Evolutionary conservation across 2,888 invertebrate species (phyloP).

Genomic region (Stramonita haemastoma): DNA sequence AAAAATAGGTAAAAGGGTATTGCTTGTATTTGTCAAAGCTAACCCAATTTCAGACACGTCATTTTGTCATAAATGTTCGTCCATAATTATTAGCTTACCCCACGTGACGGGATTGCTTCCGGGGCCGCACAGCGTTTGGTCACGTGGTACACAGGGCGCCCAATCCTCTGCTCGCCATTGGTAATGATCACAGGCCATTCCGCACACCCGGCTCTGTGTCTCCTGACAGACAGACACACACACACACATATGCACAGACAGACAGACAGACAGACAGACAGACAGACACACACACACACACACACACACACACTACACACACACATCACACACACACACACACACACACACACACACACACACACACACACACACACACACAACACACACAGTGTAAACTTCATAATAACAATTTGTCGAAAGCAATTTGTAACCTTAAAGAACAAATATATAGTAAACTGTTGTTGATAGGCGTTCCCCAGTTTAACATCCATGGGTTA

Average conservation of each 20-base stretch:
- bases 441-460: too few relatives aligned
- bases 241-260: too few relatives aligned
- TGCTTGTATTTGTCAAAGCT: too few relatives aligned
- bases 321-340: neutral
- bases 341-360: neutral
- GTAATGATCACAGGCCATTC: constrained; percentile 58
- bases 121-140: constrained; percentile 58
- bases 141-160: constrained; percentile 60
- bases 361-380: constrained; percentile 15
- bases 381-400: neutral
- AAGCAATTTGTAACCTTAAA: too few relatives aligned
- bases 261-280: too few relatives aligned
- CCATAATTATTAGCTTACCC: constrained; percentile 51
- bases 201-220: constrained; percentile 62
- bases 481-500: too few relatives aligned
- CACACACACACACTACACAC: neutral
- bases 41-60: too few relatives aligned
- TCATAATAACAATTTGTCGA: too few relatives aligned
- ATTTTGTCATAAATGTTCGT: neutral
- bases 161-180: constrained; percentile 62
- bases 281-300: too few relatives aligned
- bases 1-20: too few relatives aligned
- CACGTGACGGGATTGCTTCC: constrained; percentile 64
- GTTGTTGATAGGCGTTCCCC: too few relatives aligned
- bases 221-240: constrained; percentile 51